Evolutionary conservation across 2,888 invertebrate genomes (phyloP).

Genomic region (Parnassius mnemosyne): DNA sequence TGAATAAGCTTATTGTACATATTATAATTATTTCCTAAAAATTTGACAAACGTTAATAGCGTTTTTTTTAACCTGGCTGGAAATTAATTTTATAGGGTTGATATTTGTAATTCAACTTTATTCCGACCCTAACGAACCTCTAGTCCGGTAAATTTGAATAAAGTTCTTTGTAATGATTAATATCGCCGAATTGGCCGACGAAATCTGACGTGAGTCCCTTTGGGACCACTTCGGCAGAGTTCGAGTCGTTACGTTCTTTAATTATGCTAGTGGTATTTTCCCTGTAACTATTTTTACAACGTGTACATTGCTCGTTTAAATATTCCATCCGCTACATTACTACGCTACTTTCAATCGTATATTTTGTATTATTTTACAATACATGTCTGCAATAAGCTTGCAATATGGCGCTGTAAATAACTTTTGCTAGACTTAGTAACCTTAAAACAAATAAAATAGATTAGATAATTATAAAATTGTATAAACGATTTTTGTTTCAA

Average conservation of each 20-base stretch:
- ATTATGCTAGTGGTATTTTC: constrained; percentile 29
- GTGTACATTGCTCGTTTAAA: constrained; percentile 16
- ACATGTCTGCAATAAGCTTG: too few relatives aligned
- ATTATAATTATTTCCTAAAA: background rate
- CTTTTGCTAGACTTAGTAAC: too few relatives aligned
- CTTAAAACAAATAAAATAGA: too few relatives aligned
- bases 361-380: too few relatives aligned
- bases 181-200: constrained; percentile 59
- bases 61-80: background rate
- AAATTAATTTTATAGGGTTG: background rate
- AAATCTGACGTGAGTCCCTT: constrained; percentile 60
- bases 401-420: too few relatives aligned
- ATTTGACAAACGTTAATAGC: background rate
- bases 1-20: constrained; percentile 5
- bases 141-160: constrained; percentile 55
- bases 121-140: constrained; percentile 9
- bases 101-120: constrained; percentile 5
- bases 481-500: too few relatives aligned
- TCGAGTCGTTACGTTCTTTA: constrained; percentile 46
- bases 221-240: constrained; percentile 47
- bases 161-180: constrained; percentile 61
- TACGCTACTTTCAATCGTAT: too few relatives aligned
- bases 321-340: background rate
- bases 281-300: constrained; percentile 14
- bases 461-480: too few relatives aligned